Evolutionary conservation across 2,888 invertebrate genomes (phyloP).

Genomic region (Drosophila setosimentum): DNA sequence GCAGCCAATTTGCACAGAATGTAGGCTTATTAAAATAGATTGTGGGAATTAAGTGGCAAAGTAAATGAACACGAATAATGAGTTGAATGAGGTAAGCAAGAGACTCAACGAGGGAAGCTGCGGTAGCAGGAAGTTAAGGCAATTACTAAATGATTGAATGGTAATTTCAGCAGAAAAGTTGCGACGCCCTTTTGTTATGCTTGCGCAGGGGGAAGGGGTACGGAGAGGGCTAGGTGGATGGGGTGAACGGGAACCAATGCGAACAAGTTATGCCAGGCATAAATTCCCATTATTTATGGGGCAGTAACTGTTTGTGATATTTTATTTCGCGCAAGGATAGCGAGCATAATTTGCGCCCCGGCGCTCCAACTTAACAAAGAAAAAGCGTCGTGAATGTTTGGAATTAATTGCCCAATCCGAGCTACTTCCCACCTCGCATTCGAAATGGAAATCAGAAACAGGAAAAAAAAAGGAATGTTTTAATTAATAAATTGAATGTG

Average conservation of each 20-base stretch:
- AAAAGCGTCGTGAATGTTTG: slow-evolving; percentile 80
- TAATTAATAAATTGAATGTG: slow-evolving; percentile 84
- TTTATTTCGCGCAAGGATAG: slow-evolving; percentile 82
- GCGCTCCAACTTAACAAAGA: slow-evolving; percentile 80
- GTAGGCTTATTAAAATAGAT: slow-evolving; percentile 76
- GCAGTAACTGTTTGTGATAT: slow-evolving; percentile 84
- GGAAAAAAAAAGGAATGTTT: slow-evolving; percentile 68
- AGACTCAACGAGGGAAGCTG: neutral
- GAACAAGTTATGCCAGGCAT: slow-evolving; percentile 68
- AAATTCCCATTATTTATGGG: slow-evolving; percentile 84
- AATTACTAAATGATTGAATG: slow-evolving; percentile 83
- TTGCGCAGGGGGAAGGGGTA: too few species aligned
- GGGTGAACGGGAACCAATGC: neutral
- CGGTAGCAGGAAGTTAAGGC: slow-evolving; percentile 42
- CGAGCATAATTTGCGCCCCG: slow-evolving; percentile 75
- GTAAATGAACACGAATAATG: slow-evolving; percentile 51
- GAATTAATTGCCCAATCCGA: slow-evolving; percentile 77
- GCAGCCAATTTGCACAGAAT: slow-evolving; percentile 59
- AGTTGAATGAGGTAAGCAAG: slow-evolving; percentile 40
- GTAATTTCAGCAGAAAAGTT: slow-evolving; percentile 74
- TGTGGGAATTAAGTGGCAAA: slow-evolving; percentile 65
- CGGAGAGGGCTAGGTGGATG: neutral
- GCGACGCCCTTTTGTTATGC: slow-evolving; percentile 54
- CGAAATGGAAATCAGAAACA: slow-evolving; percentile 67
- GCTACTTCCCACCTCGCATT: slow-evolving; percentile 19